A percentile compares a stretch with the other conserved stretches of the same genome.
Evolutionary conservation across 1,140 invertebrate species (phyloP).

Genomic region (Leptinotarsa texana): DNA sequence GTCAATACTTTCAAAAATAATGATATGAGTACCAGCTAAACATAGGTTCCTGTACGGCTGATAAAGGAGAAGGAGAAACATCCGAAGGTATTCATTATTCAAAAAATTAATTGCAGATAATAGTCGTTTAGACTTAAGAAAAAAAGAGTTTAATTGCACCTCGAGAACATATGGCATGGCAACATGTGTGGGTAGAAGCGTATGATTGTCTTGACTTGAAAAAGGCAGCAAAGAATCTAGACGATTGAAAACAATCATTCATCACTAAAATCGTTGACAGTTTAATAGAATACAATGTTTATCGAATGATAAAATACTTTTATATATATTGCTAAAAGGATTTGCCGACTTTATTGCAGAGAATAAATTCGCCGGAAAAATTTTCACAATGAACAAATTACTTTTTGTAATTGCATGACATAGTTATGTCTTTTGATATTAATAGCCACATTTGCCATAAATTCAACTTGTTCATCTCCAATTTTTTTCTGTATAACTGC

Average conservation of each 20-base stretch:
- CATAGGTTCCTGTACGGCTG: neutral
- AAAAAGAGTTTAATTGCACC: constrained; percentile 13
- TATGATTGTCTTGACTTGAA: neutral
- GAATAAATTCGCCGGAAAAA: neutral
- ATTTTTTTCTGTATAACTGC: too few relatives aligned
- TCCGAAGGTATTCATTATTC: constrained; percentile 11
- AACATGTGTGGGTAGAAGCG: neutral
- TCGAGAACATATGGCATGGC: neutral
- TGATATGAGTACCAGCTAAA: constrained; percentile 10
- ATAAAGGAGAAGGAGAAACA: neutral
- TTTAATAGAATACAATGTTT: constrained; percentile 9
- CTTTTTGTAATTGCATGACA: neutral
- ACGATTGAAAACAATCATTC: neutral
- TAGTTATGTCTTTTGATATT: neutral
- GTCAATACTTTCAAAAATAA: constrained; percentile 2
- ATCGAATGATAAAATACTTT: constrained; percentile 2
- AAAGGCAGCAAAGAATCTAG: neutral
- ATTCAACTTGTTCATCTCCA: too few relatives aligned
- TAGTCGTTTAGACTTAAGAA: constrained; percentile 8
- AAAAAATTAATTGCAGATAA: constrained; percentile 24
- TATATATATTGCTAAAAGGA: neutral
- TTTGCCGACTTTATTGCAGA: neutral
- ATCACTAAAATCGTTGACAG: neutral
- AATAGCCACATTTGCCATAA: too few relatives aligned
- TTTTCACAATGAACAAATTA: neutral